A percentile compares a stretch with the other conserved stretches of the same genome.
Conservation (phyloP, 2,113 vertebrate species). For the cat (Felis catus) region F.catus_Fca126_mat1.0 CM031424.1:34290501-34291000, state of each 20-base stretch:
- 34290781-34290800: background rate
- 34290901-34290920: background rate
- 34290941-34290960: background rate
- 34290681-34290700: background rate
- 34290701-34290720: background rate
- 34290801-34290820: background rate
- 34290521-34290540: no score
- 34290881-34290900: background rate
- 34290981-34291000: background rate
- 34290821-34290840: background rate
- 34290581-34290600: no score
- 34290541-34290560: no score
- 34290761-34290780: background rate
- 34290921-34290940: background rate
- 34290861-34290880: background rate
- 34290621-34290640: background rate
- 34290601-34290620: no score
- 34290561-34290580: no score
- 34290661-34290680: background rate
- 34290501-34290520: no score
- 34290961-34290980: background rate
- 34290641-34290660: background rate
- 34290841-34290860: background rate
- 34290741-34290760: background rate
- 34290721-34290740: background rate